Conservation (phyloP, 1,140 invertebrate genomes). For the Dreissena rostriformis region DNA sequence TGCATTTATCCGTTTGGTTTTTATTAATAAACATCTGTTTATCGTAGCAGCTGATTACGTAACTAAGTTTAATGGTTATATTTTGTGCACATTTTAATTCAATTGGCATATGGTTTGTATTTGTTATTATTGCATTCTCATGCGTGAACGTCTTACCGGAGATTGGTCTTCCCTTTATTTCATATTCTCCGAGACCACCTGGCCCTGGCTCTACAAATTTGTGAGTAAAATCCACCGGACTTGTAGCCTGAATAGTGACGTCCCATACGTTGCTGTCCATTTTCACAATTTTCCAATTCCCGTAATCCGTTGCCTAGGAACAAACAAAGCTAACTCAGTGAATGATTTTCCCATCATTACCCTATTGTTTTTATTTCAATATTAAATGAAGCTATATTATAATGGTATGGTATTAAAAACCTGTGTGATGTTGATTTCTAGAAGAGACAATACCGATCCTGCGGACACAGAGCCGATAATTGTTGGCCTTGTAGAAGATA, state of each 20-base stretch:
- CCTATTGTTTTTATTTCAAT: too few relatives aligned
- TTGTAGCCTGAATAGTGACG: constrained; percentile 24
- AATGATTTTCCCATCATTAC: too few relatives aligned
- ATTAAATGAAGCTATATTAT: too few relatives aligned
- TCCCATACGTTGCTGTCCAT: constrained; percentile 35
- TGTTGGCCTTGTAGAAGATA: background rate
- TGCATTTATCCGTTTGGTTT: background rate
- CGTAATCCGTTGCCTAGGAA: constrained; percentile 23
- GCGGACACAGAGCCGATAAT: constrained; percentile 22
- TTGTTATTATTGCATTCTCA: background rate
- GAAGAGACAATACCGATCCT: constrained; percentile 20
- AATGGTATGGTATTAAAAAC: constrained; percentile 3
- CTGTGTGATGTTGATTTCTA: constrained; percentile 40
- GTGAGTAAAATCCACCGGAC: constrained; percentile 48
- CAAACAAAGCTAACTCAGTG: too few relatives aligned
- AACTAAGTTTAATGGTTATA: too few relatives aligned
- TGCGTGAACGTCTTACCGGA: constrained; percentile 19
- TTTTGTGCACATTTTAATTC: background rate
- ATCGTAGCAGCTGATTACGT: background rate
- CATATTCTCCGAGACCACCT: constrained; percentile 38
- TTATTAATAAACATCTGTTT: background rate
- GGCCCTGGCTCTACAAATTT: constrained; percentile 37
- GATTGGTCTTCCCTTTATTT: constrained; percentile 49
- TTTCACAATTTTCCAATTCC: constrained; percentile 34
- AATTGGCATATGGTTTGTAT: background rate